These are phyloP conservation scores for Pangasianodon gigas DNA, from an alignment of 2,113 vertebrate species.

Conservation along the genomic window DNA sequence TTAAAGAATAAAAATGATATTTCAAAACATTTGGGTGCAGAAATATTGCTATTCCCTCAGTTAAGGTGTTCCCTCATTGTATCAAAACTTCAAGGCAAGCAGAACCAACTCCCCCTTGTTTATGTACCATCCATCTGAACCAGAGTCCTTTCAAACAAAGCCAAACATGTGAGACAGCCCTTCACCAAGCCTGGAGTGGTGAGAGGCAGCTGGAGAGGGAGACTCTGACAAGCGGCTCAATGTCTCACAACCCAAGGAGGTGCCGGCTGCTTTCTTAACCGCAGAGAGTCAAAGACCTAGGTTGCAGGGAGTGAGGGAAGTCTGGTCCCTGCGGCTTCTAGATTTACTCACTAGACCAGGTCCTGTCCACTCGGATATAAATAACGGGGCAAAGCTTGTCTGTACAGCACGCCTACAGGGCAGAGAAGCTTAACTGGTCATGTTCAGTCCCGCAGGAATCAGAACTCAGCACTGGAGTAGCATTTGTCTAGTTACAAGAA, in stretches of 20 bases:
- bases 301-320: slow-evolving; percentile 47
- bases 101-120: slow-evolving; percentile 40
- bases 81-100: slow-evolving; percentile 21
- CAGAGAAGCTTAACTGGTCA: slow-evolving; percentile 43
- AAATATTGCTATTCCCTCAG: slow-evolving; percentile 7
- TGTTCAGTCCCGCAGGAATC: slow-evolving; percentile 8
- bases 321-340: slow-evolving; percentile 50
- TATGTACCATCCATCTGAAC: slow-evolving; percentile 45
- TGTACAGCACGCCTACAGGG: slow-evolving; percentile 37
- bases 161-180: slow-evolving; percentile 29
- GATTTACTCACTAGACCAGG: slow-evolving; percentile 57
- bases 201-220: slow-evolving; percentile 23
- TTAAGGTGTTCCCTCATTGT: slow-evolving; percentile 36
- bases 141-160: slow-evolving; percentile 50
- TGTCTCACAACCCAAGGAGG: slow-evolving; percentile 41
- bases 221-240: slow-evolving; percentile 23
- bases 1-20: slow-evolving; percentile 4
- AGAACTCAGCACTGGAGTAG: background rate
- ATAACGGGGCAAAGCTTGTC: slow-evolving; percentile 40
- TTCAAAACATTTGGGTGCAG: slow-evolving; percentile 12
- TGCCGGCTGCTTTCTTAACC: slow-evolving; percentile 38
- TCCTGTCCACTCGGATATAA: slow-evolving; percentile 57
- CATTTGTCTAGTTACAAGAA: slow-evolving; percentile 19
- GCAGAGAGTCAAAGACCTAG: slow-evolving; percentile 40
- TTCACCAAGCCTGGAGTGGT: slow-evolving; percentile 16